These are phyloP conservation scores for Cordylochernes scorpioides DNA, from an alignment of 2,888 invertebrate genomes.

Conservation along the genomic window DNA sequence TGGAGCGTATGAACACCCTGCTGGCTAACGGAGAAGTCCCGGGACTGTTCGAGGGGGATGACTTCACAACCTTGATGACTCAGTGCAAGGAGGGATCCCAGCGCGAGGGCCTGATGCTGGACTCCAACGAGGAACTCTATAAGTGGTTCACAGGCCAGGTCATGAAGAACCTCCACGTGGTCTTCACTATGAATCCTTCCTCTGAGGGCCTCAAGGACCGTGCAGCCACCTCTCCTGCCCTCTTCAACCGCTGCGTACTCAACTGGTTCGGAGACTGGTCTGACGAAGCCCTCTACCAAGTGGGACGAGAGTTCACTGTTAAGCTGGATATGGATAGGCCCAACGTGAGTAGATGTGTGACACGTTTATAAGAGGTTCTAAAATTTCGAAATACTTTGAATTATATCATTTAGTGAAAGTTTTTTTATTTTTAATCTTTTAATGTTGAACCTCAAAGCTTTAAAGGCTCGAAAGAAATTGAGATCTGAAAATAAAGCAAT, in stretches of 20 bases:
- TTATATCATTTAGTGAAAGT: too few species aligned
- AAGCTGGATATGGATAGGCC: slow-evolving; percentile 76
- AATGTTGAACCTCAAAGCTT: too few species aligned
- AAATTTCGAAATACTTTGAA: too few species aligned
- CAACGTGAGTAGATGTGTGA: too few species aligned
- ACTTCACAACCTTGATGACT: slow-evolving; percentile 94
- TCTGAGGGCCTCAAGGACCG: slow-evolving; percentile 92
- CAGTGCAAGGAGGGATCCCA: slow-evolving; percentile 98
- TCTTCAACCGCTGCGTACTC: slow-evolving; percentile 89
- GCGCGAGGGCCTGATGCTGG: slow-evolving; percentile 87
- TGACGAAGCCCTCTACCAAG: slow-evolving; percentile 72
- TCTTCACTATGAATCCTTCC: slow-evolving; percentile 99
- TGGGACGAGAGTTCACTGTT: slow-evolving; percentile 84
- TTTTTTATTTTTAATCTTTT: too few species aligned
- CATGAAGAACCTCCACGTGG: slow-evolving; percentile 95
- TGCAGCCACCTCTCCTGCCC: slow-evolving; percentile 91
- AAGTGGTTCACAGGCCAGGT: slow-evolving; percentile 96
- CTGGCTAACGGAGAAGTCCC: slow-evolving; percentile 95
- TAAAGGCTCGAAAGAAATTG: too few species aligned
- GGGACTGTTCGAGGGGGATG: slow-evolving; percentile 80
- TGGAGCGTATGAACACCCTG: slow-evolving; percentile 95
- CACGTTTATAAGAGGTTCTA: too few species aligned
- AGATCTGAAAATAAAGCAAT: too few species aligned
- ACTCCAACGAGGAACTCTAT: slow-evolving; percentile 90
- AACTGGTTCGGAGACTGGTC: slow-evolving; percentile 99